Evolutionary conservation across 2,113 vertebrate genomes (phyloP), one percentile per base, ranked within the genome.

Genomic region (Centropus unirufus): DNA sequence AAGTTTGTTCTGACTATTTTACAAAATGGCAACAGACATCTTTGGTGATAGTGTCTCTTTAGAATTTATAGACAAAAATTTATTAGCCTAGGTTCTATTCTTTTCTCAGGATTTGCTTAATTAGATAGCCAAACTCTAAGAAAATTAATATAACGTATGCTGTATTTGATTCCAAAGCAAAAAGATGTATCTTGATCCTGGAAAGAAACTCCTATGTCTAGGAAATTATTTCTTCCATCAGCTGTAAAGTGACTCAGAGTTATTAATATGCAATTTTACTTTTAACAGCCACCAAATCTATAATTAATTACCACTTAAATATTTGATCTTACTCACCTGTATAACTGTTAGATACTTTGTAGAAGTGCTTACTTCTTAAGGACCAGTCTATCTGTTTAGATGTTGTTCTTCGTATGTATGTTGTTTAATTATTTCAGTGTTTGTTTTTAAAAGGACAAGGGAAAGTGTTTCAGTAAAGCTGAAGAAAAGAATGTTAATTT

Each of bases 261-360:
- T 91, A 59, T 87, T 93, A 94, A 87, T 92, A 92, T 62, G 26
- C 26, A 94, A 78, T 91, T 91, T 89, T 14, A 79, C 6, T 95
- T 97, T 94, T 62, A 97, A 88, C 44, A 95, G 47, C 51, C 96
- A 59, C 63, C 88, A 96, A 91, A 47, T 52, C 6, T 80, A 83
- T 26, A 96, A 97, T 96, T 95, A 96, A 96, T 95, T 95, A 68
- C 16, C 17, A 73, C 61, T 95, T 96, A 93, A 93, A 93, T 95
- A 94, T 89, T 95, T 93, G 36, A 96, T 93, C 13, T 94, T 93
- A 29, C 17, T 64, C 96, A 95, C 34, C 44, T 82, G 17, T 63
- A 89, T 91, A 54, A 30, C 18, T 93, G 93, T 92, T 64, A 94
- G 95, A 87, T 76, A 67, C 24, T 34, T 57, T 87, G 54, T 64